These are phyloP conservation scores for Penaeus vannamei DNA, from an alignment of 1,140 invertebrate genomes.

Conservation along the genomic window DNA sequence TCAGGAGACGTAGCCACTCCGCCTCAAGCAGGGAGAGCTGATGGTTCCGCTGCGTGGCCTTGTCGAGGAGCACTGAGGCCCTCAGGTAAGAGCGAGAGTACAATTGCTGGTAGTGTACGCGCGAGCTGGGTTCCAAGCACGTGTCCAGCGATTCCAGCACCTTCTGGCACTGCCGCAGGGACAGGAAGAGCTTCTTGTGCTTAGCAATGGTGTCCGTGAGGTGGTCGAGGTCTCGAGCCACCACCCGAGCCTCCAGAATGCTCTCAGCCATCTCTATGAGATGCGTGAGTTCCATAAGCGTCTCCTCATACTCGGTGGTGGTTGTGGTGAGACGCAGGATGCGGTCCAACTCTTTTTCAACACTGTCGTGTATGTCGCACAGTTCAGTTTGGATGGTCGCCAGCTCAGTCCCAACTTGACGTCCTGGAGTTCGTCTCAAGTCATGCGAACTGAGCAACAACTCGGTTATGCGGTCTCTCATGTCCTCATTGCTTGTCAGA, in stretches of 20 bases:
- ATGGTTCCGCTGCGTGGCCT: constrained; percentile 83
- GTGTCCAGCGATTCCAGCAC: constrained; percentile 88
- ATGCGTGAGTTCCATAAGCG: constrained; percentile 86
- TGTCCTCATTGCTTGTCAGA: constrained; percentile 59
- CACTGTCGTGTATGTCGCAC: constrained; percentile 68
- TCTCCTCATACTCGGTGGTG: constrained; percentile 88
- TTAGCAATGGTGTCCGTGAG: constrained; percentile 90
- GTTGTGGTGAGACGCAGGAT: constrained; percentile 81
- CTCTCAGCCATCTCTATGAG: constrained; percentile 87
- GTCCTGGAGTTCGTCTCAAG: constrained; percentile 17
- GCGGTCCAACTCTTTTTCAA: constrained; percentile 81
- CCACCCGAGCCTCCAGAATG: constrained; percentile 81
- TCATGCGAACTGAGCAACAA: constrained; percentile 49
- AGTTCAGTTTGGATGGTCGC: constrained; percentile 61
- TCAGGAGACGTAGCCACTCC: constrained; percentile 80
- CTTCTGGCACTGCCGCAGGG: constrained; percentile 84
- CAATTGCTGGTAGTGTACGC: constrained; percentile 80
- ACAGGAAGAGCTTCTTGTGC: constrained; percentile 89
- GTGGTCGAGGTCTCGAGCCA: constrained; percentile 81
- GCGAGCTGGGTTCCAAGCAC: constrained; percentile 85
- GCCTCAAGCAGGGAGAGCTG: constrained; percentile 87
- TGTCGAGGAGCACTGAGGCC: constrained; percentile 82
- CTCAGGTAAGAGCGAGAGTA: constrained; percentile 83
- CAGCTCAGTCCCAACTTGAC: constrained; percentile 52
- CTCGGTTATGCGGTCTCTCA: constrained; percentile 55